These are phyloP conservation scores for Anagyrus pseudococci DNA, from an alignment of 2,888 invertebrate species.

Conservation along the genomic window DNA sequence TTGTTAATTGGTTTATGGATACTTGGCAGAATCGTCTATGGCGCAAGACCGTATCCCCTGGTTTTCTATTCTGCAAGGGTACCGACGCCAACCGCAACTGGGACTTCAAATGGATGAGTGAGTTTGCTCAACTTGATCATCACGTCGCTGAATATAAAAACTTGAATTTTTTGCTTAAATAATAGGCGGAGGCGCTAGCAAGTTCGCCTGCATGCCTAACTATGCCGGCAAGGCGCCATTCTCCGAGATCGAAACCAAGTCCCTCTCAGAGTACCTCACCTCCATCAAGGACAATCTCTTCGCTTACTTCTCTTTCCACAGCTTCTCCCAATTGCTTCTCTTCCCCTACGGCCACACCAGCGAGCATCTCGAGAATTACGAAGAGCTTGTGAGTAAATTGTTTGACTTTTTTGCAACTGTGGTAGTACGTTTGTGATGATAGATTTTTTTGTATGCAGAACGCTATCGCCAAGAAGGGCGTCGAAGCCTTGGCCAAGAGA, in stretches of 20 bases:
- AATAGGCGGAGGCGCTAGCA: slow-evolving; percentile 66
- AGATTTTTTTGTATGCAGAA: slow-evolving; percentile 56
- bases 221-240: slow-evolving; percentile 74
- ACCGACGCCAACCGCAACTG: slow-evolving; percentile 82
- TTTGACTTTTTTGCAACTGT: background rate
- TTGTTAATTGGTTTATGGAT: background rate
- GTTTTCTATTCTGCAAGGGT: slow-evolving; percentile 63
- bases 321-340: slow-evolving; percentile 74
- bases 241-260: slow-evolving; percentile 72
- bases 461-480: slow-evolving; percentile 56
- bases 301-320: slow-evolving; percentile 76
- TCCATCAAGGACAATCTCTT: slow-evolving; percentile 64
- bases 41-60: slow-evolving; percentile 55
- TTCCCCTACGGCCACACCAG: slow-evolving; percentile 73
- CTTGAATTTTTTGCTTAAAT: background rate
- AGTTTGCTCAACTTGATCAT: slow-evolving; percentile 37
- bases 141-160: background rate
- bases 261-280: slow-evolving; percentile 66
- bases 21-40: slow-evolving; percentile 68
- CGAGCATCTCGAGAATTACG: slow-evolving; percentile 5
- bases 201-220: slow-evolving; percentile 67
- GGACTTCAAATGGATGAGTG: slow-evolving; percentile 72
- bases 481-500: slow-evolving; percentile 64
- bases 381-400: background rate
- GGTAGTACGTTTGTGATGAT: no score